These are phyloP conservation scores for Zosterops japonicus DNA, from an alignment of 2,113 vertebrate species.

Conservation along the genomic window DNA sequence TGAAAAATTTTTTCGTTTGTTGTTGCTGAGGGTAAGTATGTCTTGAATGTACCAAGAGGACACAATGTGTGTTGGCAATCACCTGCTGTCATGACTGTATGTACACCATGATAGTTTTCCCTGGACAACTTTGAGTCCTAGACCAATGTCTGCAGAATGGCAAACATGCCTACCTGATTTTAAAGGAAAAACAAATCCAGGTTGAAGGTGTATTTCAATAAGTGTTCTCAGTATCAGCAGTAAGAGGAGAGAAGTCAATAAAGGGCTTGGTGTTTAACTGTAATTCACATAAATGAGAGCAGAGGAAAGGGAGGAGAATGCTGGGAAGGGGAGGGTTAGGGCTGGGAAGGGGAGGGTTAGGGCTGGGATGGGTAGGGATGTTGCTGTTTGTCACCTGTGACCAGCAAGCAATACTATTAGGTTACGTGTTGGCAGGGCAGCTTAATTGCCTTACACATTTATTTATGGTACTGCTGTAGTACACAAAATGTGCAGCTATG, in stretches of 20 bases:
- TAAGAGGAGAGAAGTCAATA: background rate
- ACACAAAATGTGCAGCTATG: background rate
- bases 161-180: background rate
- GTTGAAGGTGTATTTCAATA: background rate
- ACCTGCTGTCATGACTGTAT: background rate
- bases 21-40: background rate
- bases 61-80: fast-evolving
- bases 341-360: background rate
- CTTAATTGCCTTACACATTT: background rate
- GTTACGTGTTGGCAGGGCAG: fast-evolving
- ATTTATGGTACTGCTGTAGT: background rate
- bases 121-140: background rate
- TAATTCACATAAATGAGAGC: background rate
- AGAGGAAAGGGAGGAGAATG: background rate
- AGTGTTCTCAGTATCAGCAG: background rate
- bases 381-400: background rate
- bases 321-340: fast-evolving
- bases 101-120: background rate
- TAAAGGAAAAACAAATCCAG: background rate
- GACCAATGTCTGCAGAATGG: fast-evolving
- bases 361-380: background rate
- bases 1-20: background rate
- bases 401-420: background rate
- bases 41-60: background rate
- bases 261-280: background rate